Evolutionary conservation across 2,888 invertebrate species (phyloP).

Genomic region (Iselma pallidipennis): DNA sequence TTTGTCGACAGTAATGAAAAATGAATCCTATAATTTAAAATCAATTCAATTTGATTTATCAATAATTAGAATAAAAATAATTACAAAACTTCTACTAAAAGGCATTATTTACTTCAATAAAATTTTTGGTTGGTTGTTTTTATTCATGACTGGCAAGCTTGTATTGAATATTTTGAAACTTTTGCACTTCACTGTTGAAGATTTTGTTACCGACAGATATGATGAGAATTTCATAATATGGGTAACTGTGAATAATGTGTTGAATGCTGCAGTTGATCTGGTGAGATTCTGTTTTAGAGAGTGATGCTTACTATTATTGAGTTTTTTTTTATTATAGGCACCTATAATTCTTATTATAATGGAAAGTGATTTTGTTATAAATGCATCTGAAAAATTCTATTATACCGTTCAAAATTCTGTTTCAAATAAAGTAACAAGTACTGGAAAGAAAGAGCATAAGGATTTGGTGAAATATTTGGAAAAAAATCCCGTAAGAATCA

Average conservation of each 20-base stretch:
- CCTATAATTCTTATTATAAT: neutral
- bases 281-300: neutral
- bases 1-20: neutral
- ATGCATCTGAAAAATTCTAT: neutral
- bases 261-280: neutral
- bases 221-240: neutral
- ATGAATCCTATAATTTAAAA: neutral
- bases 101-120: neutral
- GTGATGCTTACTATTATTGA: neutral
- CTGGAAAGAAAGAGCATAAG: neutral
- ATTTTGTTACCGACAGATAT: neutral
- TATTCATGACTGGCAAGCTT: neutral
- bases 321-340: neutral
- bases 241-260: neutral
- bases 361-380: neutral
- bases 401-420: neutral
- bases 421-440: no score
- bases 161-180: neutral
- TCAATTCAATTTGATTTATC: neutral
- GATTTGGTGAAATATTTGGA: neutral
- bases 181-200: neutral
- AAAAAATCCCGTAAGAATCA: neutral
- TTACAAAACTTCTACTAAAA: neutral
- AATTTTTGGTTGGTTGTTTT: neutral
- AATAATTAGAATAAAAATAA: neutral